Percentiles rank a stretch among this genome's conserved stretches.
Conservation (phyloP, 2,888 invertebrate genomes). For the Drosophila aldrichi region DNA sequence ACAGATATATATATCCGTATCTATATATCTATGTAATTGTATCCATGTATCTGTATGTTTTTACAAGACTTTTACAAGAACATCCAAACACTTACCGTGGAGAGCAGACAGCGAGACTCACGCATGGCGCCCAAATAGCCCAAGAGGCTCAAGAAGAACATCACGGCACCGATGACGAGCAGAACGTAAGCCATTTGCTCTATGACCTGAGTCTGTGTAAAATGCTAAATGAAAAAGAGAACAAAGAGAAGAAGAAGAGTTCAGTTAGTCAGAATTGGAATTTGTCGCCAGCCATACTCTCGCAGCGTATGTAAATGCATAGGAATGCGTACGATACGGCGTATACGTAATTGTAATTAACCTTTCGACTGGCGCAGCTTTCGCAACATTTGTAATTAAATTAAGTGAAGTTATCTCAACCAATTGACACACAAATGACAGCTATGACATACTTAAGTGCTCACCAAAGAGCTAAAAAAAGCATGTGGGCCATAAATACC, state of each 20-base stretch:
- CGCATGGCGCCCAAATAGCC: constrained; percentile 90
- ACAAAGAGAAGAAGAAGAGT: constrained; percentile 10
- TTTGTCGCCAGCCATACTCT: constrained; percentile 12
- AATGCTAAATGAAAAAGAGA: constrained; percentile 84
- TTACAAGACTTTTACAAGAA: neutral
- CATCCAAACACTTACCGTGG: constrained; percentile 87
- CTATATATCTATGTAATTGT: neutral
- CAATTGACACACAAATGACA: constrained; percentile 40
- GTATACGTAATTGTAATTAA: constrained; percentile 70
- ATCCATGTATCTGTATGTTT: neutral
- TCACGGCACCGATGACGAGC: constrained; percentile 89
- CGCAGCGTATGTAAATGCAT: constrained; percentile 27
- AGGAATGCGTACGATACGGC: constrained; percentile 32
- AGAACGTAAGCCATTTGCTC: constrained; percentile 89
- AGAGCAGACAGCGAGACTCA: constrained; percentile 89
- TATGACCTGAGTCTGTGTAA: constrained; percentile 88
- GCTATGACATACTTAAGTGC: constrained; percentile 19
- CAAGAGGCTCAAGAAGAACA: constrained; percentile 90
- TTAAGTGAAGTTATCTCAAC: constrained; percentile 38
- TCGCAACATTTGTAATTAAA: constrained; percentile 59
- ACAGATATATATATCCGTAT: neutral
- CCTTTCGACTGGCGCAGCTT: constrained; percentile 57
- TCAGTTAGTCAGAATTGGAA: constrained; percentile 23
- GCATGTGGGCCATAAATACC: constrained; percentile 21
- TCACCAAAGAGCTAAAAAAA: constrained; percentile 3